A percentile compares a stretch with the other conserved stretches of the same genome.
Conservation (phyloP, 1,140 invertebrate genomes). For the Eufriesea mexicana region DNA sequence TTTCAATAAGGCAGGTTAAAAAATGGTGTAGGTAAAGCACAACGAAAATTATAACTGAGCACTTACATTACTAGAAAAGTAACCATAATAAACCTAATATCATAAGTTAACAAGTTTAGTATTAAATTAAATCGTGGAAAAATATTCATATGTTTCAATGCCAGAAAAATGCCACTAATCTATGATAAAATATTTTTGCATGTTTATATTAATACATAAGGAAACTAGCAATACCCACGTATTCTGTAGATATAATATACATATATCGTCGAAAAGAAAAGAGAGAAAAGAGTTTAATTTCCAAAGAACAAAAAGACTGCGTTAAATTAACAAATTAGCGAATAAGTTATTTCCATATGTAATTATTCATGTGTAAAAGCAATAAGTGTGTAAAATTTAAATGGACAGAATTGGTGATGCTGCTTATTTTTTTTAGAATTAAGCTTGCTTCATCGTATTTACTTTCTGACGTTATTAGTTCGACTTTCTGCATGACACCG, state of each 20-base stretch:
- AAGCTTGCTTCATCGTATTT: background rate
- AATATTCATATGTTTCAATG: background rate
- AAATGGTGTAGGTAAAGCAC: constrained; percentile 11
- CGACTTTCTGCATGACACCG: constrained; percentile 34
- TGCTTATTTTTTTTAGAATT: constrained; percentile 11
- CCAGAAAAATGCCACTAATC: background rate
- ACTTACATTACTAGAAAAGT: constrained; percentile 41
- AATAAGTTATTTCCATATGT: constrained; percentile 13
- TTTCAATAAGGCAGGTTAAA: background rate
- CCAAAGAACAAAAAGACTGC: constrained; percentile 52
- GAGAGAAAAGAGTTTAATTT: background rate
- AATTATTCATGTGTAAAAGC: background rate
- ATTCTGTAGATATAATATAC: background rate
- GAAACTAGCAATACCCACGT: background rate
- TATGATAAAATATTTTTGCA: background rate
- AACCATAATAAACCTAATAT: background rate
- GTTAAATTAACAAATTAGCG: constrained; percentile 27
- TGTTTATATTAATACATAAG: background rate
- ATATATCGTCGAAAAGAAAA: background rate
- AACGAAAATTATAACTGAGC: constrained; percentile 29
- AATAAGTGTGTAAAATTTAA: constrained; percentile 5
- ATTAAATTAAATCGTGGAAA: background rate
- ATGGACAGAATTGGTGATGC: constrained; percentile 20
- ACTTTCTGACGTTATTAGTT: constrained; percentile 14
- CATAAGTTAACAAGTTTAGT: background rate